Evolutionary conservation across 2,113 vertebrate genomes (phyloP).

Genomic region (Antennarius striatus): DNA sequence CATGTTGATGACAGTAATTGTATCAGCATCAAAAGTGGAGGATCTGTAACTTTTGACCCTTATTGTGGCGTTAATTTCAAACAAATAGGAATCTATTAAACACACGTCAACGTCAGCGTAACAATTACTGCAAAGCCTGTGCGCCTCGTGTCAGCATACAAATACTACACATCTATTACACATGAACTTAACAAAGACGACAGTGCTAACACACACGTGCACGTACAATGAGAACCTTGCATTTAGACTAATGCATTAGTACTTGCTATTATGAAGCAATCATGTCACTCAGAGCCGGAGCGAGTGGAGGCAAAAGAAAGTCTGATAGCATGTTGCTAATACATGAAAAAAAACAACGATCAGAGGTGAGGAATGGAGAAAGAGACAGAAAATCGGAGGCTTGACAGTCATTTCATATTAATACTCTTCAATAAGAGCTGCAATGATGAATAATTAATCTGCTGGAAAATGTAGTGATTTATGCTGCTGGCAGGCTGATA

Average conservation of each 20-base stretch:
- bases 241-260: conserved; percentile 1
- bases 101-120: too few relatives aligned
- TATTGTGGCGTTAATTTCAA: too few relatives aligned
- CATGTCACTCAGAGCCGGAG: conserved; percentile 33
- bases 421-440: conserved; percentile 69
- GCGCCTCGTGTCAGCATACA: neutral
- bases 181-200: too few relatives aligned
- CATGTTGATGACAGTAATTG: too few relatives aligned
- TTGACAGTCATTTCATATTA: conserved; percentile 71
- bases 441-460: conserved; percentile 71
- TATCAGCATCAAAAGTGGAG: too few relatives aligned
- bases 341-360: conserved; percentile 8
- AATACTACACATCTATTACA: neutral
- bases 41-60: too few relatives aligned
- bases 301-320: conserved; percentile 8
- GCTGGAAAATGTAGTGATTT: conserved; percentile 58
- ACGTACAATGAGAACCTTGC: neutral
- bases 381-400: conserved; percentile 37
- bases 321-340: conserved; percentile 1
- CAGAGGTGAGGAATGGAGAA: conserved; percentile 22
- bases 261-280: conserved; percentile 34
- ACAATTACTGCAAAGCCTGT: neutral
- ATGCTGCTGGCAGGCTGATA: conserved; percentile 49
- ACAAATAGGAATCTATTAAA: too few relatives aligned
- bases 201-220: neutral